These are phyloP conservation scores for Xylota sylvarum DNA, from an alignment of 2,888 invertebrate species.

Conservation along the genomic window DNA sequence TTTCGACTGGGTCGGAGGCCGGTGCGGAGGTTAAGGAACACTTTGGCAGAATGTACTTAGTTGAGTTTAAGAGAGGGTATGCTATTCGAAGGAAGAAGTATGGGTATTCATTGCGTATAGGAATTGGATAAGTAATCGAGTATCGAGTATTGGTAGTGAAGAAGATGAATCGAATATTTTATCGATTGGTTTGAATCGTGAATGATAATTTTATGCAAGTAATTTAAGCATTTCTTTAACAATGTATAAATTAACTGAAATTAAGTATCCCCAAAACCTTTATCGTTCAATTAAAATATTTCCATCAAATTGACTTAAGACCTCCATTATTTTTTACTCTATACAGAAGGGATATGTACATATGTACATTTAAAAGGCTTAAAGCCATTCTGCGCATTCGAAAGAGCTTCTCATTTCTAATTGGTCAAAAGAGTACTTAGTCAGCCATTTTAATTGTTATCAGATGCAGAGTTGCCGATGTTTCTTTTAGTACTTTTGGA, in stretches of 20 bases:
- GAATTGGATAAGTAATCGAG: constrained; percentile 18
- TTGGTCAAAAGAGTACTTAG: not conserved
- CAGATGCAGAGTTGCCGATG: not conserved
- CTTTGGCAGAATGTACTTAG: not conserved
- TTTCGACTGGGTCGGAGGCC: constrained; percentile 41
- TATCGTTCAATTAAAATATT: too few species aligned
- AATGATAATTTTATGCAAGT: constrained; percentile 9
- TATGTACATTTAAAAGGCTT: too few species aligned
- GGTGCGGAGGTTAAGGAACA: constrained; percentile 3
- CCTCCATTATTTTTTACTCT: too few species aligned
- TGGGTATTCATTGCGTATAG: not conserved
- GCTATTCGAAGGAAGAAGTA: constrained; percentile 25
- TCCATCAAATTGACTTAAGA: too few species aligned
- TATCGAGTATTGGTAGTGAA: not conserved
- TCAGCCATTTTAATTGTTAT: not conserved
- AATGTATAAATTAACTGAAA: too few species aligned
- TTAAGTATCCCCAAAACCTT: too few species aligned
- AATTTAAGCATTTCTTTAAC: not conserved
- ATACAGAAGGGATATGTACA: too few species aligned
- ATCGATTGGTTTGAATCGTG: constrained; percentile 21
- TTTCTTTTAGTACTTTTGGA: not conserved
- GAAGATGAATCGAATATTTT: constrained; percentile 24
- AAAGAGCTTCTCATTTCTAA: not conserved
- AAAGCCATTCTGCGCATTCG: not conserved
- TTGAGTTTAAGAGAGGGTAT: not conserved